These are phyloP conservation scores for Sorex araneus DNA, from an alignment of 2,113 vertebrate genomes.

Conservation along the genomic window DNA sequence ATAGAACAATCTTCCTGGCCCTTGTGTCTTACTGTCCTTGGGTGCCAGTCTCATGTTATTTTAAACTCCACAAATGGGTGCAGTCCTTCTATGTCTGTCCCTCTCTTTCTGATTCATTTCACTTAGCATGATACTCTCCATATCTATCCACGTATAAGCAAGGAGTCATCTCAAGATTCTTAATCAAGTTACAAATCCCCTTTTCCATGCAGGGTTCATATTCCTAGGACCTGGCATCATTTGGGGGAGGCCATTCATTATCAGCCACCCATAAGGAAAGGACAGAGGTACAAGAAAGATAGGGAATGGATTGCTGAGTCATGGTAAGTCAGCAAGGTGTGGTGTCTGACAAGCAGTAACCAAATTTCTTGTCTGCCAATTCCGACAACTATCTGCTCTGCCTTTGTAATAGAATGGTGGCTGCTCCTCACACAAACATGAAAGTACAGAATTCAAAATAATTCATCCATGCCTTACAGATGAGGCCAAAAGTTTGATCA, in stretches of 20 bases:
- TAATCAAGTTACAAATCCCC: background rate
- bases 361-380: background rate
- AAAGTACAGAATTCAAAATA: background rate
- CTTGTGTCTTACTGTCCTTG: too few species aligned
- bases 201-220: background rate
- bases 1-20: too few species aligned
- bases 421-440: background rate
- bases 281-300: background rate
- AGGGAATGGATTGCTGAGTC: background rate
- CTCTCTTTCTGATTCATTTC: too few species aligned
- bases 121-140: too few species aligned
- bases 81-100: too few species aligned
- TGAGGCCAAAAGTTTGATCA: background rate
- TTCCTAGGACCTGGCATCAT: background rate
- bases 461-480: background rate
- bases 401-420: background rate
- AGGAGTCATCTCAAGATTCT: background rate
- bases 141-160: too few species aligned
- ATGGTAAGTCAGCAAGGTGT: background rate
- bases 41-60: too few species aligned
- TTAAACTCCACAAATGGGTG: too few species aligned
- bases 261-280: background rate
- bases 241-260: background rate
- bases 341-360: conserved; percentile 6
- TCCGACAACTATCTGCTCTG: background rate